phyloP scores from a whole-genome alignment of 2,888 invertebrate genomes.

The Lasius fuliginosus region DNA sequence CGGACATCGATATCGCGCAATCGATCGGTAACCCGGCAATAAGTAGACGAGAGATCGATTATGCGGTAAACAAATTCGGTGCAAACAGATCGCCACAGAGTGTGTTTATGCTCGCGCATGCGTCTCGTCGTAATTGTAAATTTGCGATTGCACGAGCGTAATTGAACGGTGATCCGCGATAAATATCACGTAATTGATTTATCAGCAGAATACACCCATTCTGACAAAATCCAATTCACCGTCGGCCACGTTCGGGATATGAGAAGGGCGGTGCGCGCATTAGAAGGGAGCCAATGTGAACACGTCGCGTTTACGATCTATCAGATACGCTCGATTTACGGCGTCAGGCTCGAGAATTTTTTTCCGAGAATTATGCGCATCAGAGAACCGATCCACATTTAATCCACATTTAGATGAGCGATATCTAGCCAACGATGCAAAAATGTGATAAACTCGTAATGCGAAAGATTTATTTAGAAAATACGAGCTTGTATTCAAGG shows the following conservation, averaged over 20 bases:
- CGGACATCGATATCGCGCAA: conserved; percentile 32
- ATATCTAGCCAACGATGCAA: not conserved
- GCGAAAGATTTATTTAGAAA: not conserved
- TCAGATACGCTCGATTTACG: conserved; percentile 50
- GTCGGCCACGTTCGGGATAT: not conserved
- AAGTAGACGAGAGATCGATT: conserved; percentile 51
- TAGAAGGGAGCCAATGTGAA: conserved; percentile 32
- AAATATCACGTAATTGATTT: conserved; percentile 55
- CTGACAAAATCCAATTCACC: conserved; percentile 49
- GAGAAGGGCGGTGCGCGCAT: conserved; percentile 2
- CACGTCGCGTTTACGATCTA: conserved; percentile 35
- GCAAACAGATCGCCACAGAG: conserved; percentile 36
- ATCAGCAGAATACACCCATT: conserved; percentile 42
- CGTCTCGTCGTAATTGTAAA: conserved; percentile 44
- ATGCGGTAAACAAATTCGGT: conserved; percentile 45
- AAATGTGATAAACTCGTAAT: not conserved
- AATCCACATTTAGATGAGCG: not conserved
- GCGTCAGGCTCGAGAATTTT: not conserved
- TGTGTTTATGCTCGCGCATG: not conserved
- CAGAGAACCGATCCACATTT: not conserved
- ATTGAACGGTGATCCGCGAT: conserved; percentile 53
- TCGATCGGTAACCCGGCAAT: conserved; percentile 37
- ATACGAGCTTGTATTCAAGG: not conserved
- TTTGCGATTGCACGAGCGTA: conserved; percentile 43
- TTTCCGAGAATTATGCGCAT: conserved; percentile 30